Base-by-base conservation (phyloP, 2,888 invertebrate species). In the Dryadula phaetusa region DNA sequence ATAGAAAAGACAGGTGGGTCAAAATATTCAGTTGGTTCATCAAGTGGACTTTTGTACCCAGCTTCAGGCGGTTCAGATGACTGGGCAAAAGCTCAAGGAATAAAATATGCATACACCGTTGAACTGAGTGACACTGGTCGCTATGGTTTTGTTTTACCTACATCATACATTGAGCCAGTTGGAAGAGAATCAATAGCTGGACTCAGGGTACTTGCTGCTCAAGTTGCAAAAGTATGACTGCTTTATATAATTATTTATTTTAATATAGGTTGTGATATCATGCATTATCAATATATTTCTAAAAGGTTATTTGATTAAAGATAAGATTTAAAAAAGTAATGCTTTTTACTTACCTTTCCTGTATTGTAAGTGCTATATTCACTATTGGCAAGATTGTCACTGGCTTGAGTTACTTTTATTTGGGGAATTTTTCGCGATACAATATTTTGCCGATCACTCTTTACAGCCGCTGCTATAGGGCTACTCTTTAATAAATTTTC, bases 51-150 rank as follows among this genome's bases (percentile, higher is more conserved):
- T 0, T 89, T 97, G 1, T 97, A 97, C 82, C 95, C 97, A 0
- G 96, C 96, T 2, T 90, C 96, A 34, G 97, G 97, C 1, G 97
- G 97, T 14, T 96, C 97, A 0, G 97, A 97, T 77, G 98, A 98
- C 84, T 98, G 98, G 97, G 98, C 98, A 7, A 98, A 98, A 85
- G 97, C 96, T 0, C 92, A 94, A 46, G 95, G 95, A 8, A 95
- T 98, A 72, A 98, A 97, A 82, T 98, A 98, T 82, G 89, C 98
- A 1, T 98, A 96, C 87, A 98, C 98, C 0, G 94, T 98, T 66
- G 98, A 99, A 90, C 93, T 98, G 63, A 94, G 97, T 62, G 98
- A 98, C 84, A 95, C 94, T 0, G 98, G 98, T 0, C 93, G 94
- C 65, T 95, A 95, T 81, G 98, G 98, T 2, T 99, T 98, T 82